phyloP scores from a whole-genome alignment of 2,113 vertebrate species.

The Sisor rabdophorus region DNA sequence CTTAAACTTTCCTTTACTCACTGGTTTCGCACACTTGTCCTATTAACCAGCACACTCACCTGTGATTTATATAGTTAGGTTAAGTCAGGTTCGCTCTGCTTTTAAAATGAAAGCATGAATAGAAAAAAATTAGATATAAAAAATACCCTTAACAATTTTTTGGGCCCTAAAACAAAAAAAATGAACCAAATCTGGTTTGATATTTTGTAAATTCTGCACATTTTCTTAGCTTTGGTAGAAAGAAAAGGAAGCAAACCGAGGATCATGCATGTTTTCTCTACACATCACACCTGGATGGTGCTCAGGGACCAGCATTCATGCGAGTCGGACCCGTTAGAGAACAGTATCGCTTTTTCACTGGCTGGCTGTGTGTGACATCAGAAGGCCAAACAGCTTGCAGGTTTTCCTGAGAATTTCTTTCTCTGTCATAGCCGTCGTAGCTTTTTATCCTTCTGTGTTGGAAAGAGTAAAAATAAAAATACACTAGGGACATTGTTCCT shows the following conservation, averaged over 20 bases:
- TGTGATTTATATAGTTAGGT: constrained; percentile 48
- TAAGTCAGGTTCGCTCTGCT: constrained; percentile 12
- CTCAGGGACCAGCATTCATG: constrained; percentile 48
- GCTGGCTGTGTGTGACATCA: constrained; percentile 52
- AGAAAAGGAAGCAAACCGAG: neutral
- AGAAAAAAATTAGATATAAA: constrained; percentile 38
- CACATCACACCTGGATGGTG: constrained; percentile 60
- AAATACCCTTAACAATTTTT: no score
- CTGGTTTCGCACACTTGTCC: constrained; percentile 46
- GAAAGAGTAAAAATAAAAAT: neutral
- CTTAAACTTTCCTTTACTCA: constrained; percentile 49
- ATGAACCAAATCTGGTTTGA: constrained; percentile 3
- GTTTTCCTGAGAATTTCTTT: constrained; percentile 63
- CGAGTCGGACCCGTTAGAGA: constrained; percentile 41
- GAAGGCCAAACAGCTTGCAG: constrained; percentile 64
- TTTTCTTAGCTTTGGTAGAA: constrained; percentile 6
- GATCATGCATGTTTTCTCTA: constrained; percentile 9
- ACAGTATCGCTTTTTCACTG: constrained; percentile 46
- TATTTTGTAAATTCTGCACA: constrained; percentile 11
- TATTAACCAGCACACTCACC: constrained; percentile 50
- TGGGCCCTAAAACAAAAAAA: no score
- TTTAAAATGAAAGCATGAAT: constrained; percentile 46
- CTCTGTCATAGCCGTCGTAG: constrained; percentile 58
- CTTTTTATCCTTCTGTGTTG: neutral
- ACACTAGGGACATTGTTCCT: neutral